Evolutionary conservation across 1,140 invertebrate genomes (phyloP), one percentile per base, ranked within the genome.

Genomic region (Drosophila nigromelanica): DNA sequence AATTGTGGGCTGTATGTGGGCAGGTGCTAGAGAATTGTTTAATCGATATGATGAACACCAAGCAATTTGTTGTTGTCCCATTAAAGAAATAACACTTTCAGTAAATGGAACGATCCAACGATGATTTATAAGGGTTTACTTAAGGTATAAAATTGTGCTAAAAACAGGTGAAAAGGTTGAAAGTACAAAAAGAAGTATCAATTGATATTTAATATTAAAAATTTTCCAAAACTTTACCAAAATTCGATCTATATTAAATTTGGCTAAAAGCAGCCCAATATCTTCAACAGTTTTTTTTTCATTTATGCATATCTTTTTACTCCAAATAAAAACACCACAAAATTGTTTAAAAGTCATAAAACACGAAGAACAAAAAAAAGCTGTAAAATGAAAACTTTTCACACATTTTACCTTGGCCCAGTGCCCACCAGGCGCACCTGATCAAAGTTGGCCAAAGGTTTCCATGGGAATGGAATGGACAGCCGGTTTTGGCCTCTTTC

Each of bases 11-110:
- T 14, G 43, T 42, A 48, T 66, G 71, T 61, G 54, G 58, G 42
- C 56, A 71, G 67, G 72, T 74, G 67, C 50, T 39, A 74, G 52
- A 63, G 63, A 74, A 74, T 63, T 74, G 72, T 74, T 74, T 52
- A 74, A 74, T 74, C 72, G 59, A 74, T 74, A 70, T 58, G 66
- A 72, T 66, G 58, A 67, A 51, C 66, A 56, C 27, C 56, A 69
- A 73, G 52, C 67, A 40, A 63, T 62, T 70, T 61, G 58, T 73
- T 55, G 48, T 73, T 73, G 70, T 73, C 56, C 63, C 48, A 69
- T 73, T 68, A 54, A 35, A 48, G 11, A 30, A 68, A 15, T 15
- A 27, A 58, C n/a, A 37, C 35, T 15, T 54, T 14, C n/a, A 11
- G 45, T 7, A 21, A 59, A 39, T 52, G 62, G 8, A 67, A 60